Evolutionary conservation across 2,797 vertebrate genomes (phyloP), one percentile per base, ranked within the genome.

Genomic region (Melopsittacus undulatus): DNA sequence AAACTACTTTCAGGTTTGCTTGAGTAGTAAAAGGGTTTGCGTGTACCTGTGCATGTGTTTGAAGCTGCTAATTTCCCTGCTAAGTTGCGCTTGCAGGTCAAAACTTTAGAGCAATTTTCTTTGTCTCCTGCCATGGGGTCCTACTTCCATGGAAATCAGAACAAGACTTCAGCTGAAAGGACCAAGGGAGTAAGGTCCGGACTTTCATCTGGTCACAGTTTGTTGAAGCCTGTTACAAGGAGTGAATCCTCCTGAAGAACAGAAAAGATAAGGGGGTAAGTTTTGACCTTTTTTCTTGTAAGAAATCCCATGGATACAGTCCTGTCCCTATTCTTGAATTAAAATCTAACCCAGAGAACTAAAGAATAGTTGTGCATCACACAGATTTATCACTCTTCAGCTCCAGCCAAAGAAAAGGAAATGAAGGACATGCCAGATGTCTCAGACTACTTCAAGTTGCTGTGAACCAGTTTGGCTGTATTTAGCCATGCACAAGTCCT

Each of bases 1-100:
- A 97, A 94, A 95, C 82, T 75, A 78, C 79, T 96, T 96, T 95
- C 91, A 84, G 81, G 76, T 95, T 87, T 92, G 51, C 77, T 88
- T 94, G 85, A 90, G 78, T 95, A 97, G 79, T 62, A 91, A 36
- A 87, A 95, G 75, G 61, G 75, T 77, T 79, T 88, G 56, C 83
- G 16, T 90, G 70, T 96, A 95, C 93, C 96, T 95, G 76, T 75
- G 80, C 43, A 20, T 73, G 40, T 92, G 67, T 94, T 96, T 82
- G 74, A 95, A 90, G 66, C 82, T 91, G 78, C 45, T 92, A 23
- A 85, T 87, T 79, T 97, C 70, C 90, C 52, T 96, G 42, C n/a
- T 67, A 91, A 45, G 48, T 42, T 92, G 56, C n/a, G 56, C 59
- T 95, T 5, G 4, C 48, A 63, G 30, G 69, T 92, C 49, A 84